Percentiles rank a stretch among this genome's conserved stretches.
phyloP scores from a whole-genome alignment of 2,797 vertebrate genomes.

The Spinibarbus caldwelli region DNA sequence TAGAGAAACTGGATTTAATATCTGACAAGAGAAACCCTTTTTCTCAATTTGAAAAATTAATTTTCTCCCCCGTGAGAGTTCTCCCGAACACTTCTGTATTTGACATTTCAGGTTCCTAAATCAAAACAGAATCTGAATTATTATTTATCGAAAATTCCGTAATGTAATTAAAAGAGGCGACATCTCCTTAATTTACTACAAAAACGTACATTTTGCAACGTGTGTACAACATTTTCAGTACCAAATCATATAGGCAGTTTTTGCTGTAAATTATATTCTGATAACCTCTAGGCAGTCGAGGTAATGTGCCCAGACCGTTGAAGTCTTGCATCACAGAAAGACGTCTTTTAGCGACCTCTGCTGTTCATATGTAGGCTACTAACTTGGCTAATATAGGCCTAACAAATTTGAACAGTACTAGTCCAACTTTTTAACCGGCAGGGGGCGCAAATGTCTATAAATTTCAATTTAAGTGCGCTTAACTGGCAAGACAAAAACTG shows the following conservation, averaged over 20 bases:
- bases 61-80: background rate
- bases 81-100: background rate
- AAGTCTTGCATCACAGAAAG: background rate
- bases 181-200: fast-evolving
- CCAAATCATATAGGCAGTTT: background rate
- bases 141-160: background rate
- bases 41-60: background rate
- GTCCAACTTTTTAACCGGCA: background rate
- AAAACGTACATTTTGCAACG: background rate
- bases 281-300: background rate
- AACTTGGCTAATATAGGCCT: background rate
- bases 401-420: background rate
- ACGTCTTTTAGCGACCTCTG: slow-evolving; percentile 6
- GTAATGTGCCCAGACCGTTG: background rate
- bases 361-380: background rate
- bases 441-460: background rate
- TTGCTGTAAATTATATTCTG: background rate
- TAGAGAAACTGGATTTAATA: background rate
- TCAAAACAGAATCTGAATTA: background rate
- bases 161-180: background rate
- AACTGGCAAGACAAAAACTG: no score
- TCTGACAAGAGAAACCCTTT: background rate
- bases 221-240: background rate
- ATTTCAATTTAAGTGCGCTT: no score
- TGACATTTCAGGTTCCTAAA: background rate